Evolutionary conservation across 2,797 vertebrate species (phyloP).

Genomic region (Ctenosaura bakeri): DNA sequence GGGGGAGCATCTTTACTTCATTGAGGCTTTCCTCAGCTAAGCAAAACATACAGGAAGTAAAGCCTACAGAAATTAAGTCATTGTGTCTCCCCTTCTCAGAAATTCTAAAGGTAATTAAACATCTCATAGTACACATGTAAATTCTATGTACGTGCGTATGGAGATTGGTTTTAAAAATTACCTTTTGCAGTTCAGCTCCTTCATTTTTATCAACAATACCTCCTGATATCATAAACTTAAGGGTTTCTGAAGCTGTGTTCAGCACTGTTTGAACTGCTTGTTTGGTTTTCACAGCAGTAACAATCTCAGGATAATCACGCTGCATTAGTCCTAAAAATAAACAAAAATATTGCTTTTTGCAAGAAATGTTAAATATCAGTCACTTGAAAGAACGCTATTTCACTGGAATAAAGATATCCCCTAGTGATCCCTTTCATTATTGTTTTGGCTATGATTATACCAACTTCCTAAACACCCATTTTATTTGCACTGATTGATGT

Average conservation of each 20-base stretch:
- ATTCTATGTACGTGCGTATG: background rate
- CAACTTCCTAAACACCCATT: background rate
- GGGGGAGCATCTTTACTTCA: background rate
- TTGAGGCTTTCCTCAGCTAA: background rate
- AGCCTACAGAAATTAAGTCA: too few relatives aligned
- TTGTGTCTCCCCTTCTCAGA: background rate
- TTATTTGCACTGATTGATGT: background rate
- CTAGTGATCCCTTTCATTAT: background rate
- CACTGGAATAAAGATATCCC: background rate
- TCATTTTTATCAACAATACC: slow-evolving; percentile 72
- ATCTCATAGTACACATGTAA: background rate
- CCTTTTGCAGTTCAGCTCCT: slow-evolving; percentile 65
- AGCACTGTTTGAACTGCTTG: slow-evolving; percentile 72
- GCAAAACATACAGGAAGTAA: too few relatives aligned
- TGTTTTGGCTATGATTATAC: background rate
- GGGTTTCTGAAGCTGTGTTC: slow-evolving; percentile 70
- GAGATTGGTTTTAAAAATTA: slow-evolving; percentile 35
- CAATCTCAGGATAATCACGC: slow-evolving; percentile 74
- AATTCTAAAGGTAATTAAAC: background rate
- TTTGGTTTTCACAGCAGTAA: slow-evolving; percentile 74
- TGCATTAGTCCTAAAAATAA: slow-evolving; percentile 74
- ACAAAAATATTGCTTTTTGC: slow-evolving; percentile 5
- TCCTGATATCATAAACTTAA: slow-evolving; percentile 64
- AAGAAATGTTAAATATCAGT: background rate
- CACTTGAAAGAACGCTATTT: background rate